A percentile compares a stretch with the other conserved stretches of the same genome.
Conservation (phyloP, 2,113 vertebrate species). For the Pongo pygmaeus region DNA sequence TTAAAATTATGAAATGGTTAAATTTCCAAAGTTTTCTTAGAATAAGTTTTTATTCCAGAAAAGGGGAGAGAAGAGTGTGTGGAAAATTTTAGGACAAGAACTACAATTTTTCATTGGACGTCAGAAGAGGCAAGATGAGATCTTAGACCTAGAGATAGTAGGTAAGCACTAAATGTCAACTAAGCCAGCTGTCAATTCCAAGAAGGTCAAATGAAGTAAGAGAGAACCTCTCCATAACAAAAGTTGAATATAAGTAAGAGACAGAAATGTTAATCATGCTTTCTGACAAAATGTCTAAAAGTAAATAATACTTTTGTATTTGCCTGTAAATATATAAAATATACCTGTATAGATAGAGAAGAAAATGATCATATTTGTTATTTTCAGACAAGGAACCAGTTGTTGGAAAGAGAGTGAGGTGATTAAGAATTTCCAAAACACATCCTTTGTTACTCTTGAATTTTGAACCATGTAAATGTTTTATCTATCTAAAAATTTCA, state of each 20-base stretch:
- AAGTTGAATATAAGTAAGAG: background rate
- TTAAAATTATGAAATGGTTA: background rate
- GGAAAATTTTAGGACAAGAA: background rate
- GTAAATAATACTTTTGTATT: background rate
- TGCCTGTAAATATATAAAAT: background rate
- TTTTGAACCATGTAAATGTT: background rate
- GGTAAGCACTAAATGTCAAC: background rate
- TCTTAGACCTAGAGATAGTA: background rate
- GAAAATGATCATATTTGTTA: background rate
- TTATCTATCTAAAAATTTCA: background rate
- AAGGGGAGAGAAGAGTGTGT: background rate
- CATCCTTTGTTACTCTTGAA: background rate
- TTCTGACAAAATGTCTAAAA: background rate
- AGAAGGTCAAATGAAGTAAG: background rate
- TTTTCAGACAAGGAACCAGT: background rate
- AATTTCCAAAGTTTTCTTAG: background rate
- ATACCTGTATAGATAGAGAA: background rate
- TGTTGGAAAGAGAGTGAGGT: background rate
- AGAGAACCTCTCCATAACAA: background rate
- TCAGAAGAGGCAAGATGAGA: background rate
- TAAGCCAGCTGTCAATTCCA: background rate
- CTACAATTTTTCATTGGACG: background rate
- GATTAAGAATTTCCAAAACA: background rate
- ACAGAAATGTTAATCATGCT: background rate
- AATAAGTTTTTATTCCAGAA: background rate